Conservation (phyloP, 2,113 vertebrate species). For the Puma concolor region DNA sequence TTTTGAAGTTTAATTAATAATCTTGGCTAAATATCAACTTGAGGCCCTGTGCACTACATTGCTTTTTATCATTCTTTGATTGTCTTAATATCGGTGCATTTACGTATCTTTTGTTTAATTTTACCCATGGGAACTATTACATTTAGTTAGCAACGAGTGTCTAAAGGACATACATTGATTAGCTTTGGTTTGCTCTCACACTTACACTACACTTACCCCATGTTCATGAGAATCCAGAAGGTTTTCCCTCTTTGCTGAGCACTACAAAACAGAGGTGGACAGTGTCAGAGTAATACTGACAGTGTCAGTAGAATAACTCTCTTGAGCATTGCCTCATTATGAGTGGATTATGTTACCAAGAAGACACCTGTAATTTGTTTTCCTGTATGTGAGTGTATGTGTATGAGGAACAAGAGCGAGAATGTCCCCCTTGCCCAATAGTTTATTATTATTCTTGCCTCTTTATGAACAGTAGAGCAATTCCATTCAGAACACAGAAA, state of each 20-base stretch:
- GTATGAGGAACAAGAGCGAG: background rate
- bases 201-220: conserved; percentile 20
- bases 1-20: conserved; percentile 39
- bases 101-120: conserved; percentile 48
- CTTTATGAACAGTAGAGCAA: background rate
- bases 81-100: conserved; percentile 26
- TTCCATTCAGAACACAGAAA: conserved; percentile 43
- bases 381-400: background rate
- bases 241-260: background rate
- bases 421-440: background rate
- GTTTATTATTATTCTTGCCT: background rate
- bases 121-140: conserved; percentile 36
- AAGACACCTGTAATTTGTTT: background rate
- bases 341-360: background rate
- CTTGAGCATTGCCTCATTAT: background rate
- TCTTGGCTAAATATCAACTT: conserved; percentile 21
- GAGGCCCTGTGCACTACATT: background rate
- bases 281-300: background rate
- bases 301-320: background rate
- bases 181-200: conserved; percentile 46
- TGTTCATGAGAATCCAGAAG: background rate
- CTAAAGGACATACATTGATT: conserved; percentile 51
- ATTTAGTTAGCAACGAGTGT: background rate
- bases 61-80: background rate
- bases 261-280: background rate